Conservation (phyloP, 2,888 invertebrate genomes). For the Eupithecia subumbrata region DNA sequence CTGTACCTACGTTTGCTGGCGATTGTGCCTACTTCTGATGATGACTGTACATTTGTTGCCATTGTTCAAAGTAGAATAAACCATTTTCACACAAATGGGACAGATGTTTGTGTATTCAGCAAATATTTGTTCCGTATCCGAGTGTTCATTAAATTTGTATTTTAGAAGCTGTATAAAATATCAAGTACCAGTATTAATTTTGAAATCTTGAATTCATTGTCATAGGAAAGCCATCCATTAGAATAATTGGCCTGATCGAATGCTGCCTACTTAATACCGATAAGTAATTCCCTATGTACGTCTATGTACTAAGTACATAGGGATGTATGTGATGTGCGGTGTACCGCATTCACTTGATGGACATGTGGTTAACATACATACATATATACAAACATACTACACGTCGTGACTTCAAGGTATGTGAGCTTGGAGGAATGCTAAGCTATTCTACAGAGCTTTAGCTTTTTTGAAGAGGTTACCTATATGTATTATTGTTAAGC, state of each 20-base stretch:
- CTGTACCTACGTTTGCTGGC: constrained; percentile 43
- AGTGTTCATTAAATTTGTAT: not conserved
- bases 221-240: not conserved
- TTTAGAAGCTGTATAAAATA: not conserved
- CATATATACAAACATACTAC: not conserved
- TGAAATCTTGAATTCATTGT: not conserved
- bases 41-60: not conserved
- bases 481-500: too few species aligned
- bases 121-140: not conserved
- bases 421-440: not conserved
- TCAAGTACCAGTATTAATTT: not conserved
- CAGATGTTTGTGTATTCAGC: not conserved
- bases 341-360: constrained; percentile 18
- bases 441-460: not conserved
- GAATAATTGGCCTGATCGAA: not conserved
- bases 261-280: not conserved
- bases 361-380: constrained; percentile 11
- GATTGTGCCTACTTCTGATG: constrained; percentile 32
- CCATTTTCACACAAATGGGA: not conserved
- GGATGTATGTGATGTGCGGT: not conserved
- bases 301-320: not conserved
- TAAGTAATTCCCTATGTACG: not conserved
- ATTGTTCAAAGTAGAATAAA: not conserved
- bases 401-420: not conserved
- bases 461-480: too few species aligned